Conservation (phyloP, 2,888 invertebrate species). For the Quadriops clusia region DNA sequence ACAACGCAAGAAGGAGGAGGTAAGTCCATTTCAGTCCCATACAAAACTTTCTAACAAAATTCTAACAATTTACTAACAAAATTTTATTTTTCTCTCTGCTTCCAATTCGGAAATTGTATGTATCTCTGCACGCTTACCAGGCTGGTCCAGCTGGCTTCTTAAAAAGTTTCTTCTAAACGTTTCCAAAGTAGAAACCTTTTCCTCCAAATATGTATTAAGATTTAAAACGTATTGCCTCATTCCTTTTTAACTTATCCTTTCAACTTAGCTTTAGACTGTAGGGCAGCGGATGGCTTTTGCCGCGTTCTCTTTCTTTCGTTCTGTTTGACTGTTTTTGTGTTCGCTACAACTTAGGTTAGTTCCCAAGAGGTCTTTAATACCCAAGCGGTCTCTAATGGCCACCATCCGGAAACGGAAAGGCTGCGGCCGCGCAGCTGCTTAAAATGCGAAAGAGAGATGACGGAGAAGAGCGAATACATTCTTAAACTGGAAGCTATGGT, state of each 20-base stretch:
- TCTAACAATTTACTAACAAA: conserved; percentile 15
- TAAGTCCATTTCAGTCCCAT: conserved; percentile 30
- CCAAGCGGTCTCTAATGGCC: conserved; percentile 6
- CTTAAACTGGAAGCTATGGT: conserved; percentile 42
- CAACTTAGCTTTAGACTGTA: conserved; percentile 8
- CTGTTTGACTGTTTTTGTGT: conserved; percentile 13
- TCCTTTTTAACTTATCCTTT: conserved; percentile 24
- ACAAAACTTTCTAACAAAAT: conserved; percentile 9
- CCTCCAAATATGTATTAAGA: conserved; percentile 17
- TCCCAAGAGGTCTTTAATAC: conserved; percentile 10
- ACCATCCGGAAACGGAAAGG: conserved; percentile 6
- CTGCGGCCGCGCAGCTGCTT: conserved; percentile 5
- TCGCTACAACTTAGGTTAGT: conserved; percentile 15
- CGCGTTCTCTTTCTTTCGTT: conserved; percentile 11
- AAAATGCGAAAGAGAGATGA: conserved; percentile 5
- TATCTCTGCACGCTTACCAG: conserved; percentile 37
- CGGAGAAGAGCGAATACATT: conserved; percentile 21
- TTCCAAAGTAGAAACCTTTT: too few species aligned
- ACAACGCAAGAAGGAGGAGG: conserved; percentile 48
- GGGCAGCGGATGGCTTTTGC: conserved; percentile 13
- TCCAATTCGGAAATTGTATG: conserved; percentile 9
- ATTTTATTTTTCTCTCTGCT: conserved; percentile 10
- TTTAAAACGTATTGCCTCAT: conserved; percentile 29
- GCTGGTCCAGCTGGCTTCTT: conserved; percentile 89
- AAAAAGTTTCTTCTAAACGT: conserved; percentile 83